Evolutionary conservation across 2,797 vertebrate species (phyloP).

Genomic region (Phylloscopus collybita): DNA sequence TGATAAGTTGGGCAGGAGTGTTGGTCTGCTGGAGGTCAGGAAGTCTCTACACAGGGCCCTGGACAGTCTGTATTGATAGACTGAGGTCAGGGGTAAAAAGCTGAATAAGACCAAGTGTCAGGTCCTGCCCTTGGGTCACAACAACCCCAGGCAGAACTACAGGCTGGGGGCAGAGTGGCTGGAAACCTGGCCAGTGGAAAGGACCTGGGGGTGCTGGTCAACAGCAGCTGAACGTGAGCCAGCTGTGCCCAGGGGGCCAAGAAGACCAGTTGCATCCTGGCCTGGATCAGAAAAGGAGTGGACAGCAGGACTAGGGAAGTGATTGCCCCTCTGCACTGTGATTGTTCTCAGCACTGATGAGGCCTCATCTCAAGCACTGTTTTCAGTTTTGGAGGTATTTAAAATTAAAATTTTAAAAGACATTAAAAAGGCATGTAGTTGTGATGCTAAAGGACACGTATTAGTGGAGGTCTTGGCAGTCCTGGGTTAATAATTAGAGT

Average conservation of each 20-base stretch:
- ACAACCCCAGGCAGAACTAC: accelerated
- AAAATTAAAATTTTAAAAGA: neutral
- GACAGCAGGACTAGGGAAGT: accelerated
- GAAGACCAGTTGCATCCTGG: accelerated
- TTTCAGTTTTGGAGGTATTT: neutral
- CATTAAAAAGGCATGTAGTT: neutral
- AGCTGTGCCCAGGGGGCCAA: neutral
- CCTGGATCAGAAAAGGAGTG: neutral
- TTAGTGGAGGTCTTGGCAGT: neutral
- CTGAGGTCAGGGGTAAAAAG: neutral
- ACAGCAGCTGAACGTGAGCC: neutral
- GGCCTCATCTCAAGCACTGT: accelerated
- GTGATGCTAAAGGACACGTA: neutral
- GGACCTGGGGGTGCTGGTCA: neutral
- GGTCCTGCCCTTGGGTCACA: neutral
- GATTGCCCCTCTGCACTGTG: neutral
- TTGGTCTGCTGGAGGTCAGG: neutral
- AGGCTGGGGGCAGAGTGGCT: neutral
- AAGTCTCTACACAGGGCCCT: neutral
- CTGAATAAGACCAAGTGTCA: accelerated
- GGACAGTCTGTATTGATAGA: too few relatives aligned
- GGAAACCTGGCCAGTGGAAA: neutral
- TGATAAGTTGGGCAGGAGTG: neutral
- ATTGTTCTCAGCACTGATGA: neutral
- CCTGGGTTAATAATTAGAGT: neutral